A percentile compares a stretch with the other conserved stretches of the same genome.
phyloP scores from a whole-genome alignment of 2,888 invertebrate genomes.

The Phrixothrix hirtus region DNA sequence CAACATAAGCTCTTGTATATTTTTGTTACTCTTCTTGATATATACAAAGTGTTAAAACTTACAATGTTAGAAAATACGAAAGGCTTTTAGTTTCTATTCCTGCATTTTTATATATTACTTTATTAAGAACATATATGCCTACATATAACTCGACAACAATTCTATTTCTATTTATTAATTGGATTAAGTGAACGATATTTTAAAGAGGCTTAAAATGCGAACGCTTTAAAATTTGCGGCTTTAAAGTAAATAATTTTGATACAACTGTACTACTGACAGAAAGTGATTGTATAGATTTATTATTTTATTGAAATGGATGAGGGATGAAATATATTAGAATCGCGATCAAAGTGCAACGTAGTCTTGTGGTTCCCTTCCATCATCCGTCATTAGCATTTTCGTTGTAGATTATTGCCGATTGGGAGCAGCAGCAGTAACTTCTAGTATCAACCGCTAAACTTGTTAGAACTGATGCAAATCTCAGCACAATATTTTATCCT shows the following conservation, averaged over 20 bases:
- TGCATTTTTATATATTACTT: too few relatives aligned
- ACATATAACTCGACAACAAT: too few relatives aligned
- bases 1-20: slow-evolving; percentile 1
- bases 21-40: slow-evolving; percentile 6
- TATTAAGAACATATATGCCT: too few relatives aligned
- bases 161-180: too few relatives aligned
- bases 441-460: slow-evolving; percentile 34
- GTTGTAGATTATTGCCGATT: slow-evolving; percentile 29
- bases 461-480: slow-evolving; percentile 41
- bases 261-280: too few relatives aligned
- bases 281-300: slow-evolving; percentile 3
- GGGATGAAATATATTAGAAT: slow-evolving; percentile 7
- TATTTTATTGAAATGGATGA: slow-evolving; percentile 12
- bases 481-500: slow-evolving; percentile 39
- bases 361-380: slow-evolving; percentile 25
- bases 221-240: too few relatives aligned
- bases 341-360: slow-evolving; percentile 20
- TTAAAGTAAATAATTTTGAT: too few relatives aligned
- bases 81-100: too few relatives aligned
- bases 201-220: too few relatives aligned
- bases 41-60: not conserved
- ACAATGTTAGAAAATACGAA: not conserved
- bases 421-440: slow-evolving; percentile 28
- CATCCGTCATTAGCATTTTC: slow-evolving; percentile 29
- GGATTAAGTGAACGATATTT: too few relatives aligned